Conservation (phyloP, 2,888 invertebrate genomes). For the Pollenia angustigena region DNA sequence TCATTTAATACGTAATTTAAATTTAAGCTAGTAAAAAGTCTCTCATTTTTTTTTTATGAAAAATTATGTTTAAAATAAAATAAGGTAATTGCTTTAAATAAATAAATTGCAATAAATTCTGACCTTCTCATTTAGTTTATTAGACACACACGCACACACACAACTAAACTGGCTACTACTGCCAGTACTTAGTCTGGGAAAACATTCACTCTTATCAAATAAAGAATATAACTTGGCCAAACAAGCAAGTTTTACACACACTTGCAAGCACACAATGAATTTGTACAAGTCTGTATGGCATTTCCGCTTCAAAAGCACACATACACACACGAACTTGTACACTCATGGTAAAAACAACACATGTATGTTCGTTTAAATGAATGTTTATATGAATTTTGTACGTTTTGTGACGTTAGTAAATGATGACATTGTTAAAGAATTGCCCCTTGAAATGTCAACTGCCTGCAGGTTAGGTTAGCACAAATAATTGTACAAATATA, state of each 20-base stretch:
- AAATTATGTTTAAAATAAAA: conserved; percentile 34
- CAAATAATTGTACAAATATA: conserved; percentile 70
- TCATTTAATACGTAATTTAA: neutral
- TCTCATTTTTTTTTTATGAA: conserved; percentile 20
- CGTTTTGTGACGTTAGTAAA: conserved; percentile 72
- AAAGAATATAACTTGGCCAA: conserved; percentile 20
- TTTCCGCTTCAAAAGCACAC: conserved; percentile 21
- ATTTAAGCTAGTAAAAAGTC: neutral
- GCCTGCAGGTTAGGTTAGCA: conserved; percentile 70
- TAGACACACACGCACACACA: conserved; percentile 10
- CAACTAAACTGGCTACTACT: neutral
- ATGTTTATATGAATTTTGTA: conserved; percentile 34
- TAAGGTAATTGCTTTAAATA: conserved; percentile 55
- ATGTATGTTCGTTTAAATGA: conserved; percentile 23
- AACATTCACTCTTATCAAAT: conserved; percentile 34
- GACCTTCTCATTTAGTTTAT: conserved; percentile 58
- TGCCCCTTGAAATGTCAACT: conserved; percentile 76
- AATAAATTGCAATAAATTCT: conserved; percentile 56
- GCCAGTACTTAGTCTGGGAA: neutral
- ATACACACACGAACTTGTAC: neutral
- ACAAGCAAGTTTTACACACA: neutral
- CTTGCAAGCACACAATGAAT: neutral
- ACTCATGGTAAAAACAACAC: neutral
- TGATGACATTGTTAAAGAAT: conserved; percentile 76
- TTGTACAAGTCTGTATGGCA: conserved; percentile 3